Conservation (phyloP, 2,113 vertebrate genomes). For the Cairina moschata region DNA sequence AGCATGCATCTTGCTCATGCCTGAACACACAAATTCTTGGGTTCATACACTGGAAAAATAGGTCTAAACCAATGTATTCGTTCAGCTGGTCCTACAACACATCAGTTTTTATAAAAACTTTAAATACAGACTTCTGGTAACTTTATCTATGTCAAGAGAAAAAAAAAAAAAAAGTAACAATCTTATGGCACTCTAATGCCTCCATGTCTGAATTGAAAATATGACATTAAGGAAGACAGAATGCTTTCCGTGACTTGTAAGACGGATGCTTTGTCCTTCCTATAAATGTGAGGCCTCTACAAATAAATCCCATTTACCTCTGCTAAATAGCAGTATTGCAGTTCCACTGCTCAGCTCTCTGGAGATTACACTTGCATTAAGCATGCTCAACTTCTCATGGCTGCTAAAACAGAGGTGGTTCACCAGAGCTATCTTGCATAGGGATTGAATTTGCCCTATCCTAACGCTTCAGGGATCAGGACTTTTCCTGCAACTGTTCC, state of each 20-base stretch:
- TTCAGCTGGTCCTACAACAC: background rate
- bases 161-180: background rate
- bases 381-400: background rate
- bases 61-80: background rate
- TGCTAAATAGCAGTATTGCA: background rate
- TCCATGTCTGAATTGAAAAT: background rate
- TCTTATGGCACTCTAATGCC: background rate
- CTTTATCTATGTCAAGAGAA: background rate
- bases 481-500: background rate
- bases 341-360: background rate
- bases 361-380: background rate
- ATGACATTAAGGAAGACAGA: background rate
- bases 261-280: background rate
- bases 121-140: background rate
- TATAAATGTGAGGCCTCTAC: too few relatives aligned
- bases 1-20: background rate
- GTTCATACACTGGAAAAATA: background rate
- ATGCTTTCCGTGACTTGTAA: background rate
- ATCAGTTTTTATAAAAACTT: background rate
- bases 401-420: background rate
- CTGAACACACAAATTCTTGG: background rate
- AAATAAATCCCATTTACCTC: background rate
- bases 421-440: background rate
- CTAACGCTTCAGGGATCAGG: background rate
- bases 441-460: background rate